A percentile compares a stretch with the other conserved stretches of the same genome.
phyloP scores from a whole-genome alignment of 1,140 invertebrate genomes.

The Alviniconcha marisindica region DNA sequence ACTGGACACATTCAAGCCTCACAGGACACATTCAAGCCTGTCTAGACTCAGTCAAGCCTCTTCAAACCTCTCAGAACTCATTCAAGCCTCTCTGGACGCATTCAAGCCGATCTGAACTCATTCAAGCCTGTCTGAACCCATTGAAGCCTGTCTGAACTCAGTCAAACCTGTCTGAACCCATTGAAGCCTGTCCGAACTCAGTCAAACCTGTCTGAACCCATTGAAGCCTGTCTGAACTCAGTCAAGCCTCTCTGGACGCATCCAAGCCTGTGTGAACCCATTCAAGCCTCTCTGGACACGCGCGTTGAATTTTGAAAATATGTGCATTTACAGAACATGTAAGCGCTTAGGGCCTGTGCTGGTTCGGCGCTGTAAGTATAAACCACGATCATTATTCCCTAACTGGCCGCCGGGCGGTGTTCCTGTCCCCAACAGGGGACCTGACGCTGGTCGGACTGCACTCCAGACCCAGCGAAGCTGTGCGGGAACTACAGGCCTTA shows the following conservation, averaged over 20 bases:
- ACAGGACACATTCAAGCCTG: too few species aligned
- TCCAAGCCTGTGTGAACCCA: background rate
- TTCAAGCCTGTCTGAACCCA: background rate
- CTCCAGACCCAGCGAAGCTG: slow-evolving; percentile 44
- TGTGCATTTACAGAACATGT: too few species aligned
- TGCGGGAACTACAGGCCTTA: slow-evolving; percentile 47
- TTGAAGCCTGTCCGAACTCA: too few species aligned
- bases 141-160: background rate
- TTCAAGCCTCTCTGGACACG: too few species aligned
- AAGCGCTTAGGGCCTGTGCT: too few species aligned
- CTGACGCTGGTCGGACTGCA: slow-evolving; percentile 50
- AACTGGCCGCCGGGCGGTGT: too few species aligned
- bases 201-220: too few species aligned
- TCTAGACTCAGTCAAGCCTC: too few species aligned
- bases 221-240: too few species aligned
- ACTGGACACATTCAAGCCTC: too few species aligned
- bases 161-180: background rate
- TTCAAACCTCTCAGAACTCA: too few species aligned
- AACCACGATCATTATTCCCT: background rate
- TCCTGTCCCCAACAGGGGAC: slow-evolving; percentile 23
- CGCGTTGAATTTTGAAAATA: too few species aligned
- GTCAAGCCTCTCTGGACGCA: background rate
- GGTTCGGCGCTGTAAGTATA: background rate
- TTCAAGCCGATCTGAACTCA: background rate
- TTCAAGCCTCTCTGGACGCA: background rate